These are phyloP conservation scores for Synanthedon tipuliformis DNA, from an alignment of 2,888 invertebrate genomes.

Conservation along the genomic window DNA sequence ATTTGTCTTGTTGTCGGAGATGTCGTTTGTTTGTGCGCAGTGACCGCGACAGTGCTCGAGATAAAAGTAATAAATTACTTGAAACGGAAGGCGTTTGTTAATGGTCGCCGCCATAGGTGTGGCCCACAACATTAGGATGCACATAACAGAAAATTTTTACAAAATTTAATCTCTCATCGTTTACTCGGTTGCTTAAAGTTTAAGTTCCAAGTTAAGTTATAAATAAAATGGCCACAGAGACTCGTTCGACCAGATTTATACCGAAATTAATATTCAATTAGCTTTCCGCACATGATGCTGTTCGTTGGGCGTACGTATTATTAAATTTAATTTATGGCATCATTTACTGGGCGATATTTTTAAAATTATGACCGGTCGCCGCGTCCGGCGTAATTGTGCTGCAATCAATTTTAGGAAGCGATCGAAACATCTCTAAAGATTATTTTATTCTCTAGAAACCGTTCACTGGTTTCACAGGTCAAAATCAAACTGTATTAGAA, in stretches of 20 bases:
- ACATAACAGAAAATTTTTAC: conserved; percentile 8
- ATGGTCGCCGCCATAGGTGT: conserved; percentile 50
- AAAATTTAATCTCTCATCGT: not conserved
- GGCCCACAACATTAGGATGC: conserved; percentile 39
- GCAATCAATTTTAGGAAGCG: conserved; percentile 34
- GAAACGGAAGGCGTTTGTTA: conserved; percentile 62
- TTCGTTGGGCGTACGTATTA: conserved; percentile 63
- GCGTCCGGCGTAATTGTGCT: conserved; percentile 46
- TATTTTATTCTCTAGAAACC: conserved; percentile 8
- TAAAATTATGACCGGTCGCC: conserved; percentile 57
- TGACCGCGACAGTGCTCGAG: conserved; percentile 61
- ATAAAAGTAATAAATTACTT: conserved; percentile 66
- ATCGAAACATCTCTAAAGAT: conserved; percentile 12
- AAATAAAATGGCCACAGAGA: conserved; percentile 43
- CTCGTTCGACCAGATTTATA: conserved; percentile 61
- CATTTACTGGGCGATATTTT: conserved; percentile 65
- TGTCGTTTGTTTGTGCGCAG: conserved; percentile 62
- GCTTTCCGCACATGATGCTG: conserved; percentile 68
- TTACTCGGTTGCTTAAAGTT: too few species aligned
- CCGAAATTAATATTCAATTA: conserved; percentile 70
- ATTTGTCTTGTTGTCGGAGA: conserved; percentile 67
- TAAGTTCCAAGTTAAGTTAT: conserved; percentile 39
- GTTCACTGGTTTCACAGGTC: conserved; percentile 3
- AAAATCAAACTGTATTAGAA: conserved; percentile 9
- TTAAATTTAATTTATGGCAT: conserved; percentile 68